Conservation (phyloP, 2,113 vertebrate species). For the Rostratula benghalensis region DNA sequence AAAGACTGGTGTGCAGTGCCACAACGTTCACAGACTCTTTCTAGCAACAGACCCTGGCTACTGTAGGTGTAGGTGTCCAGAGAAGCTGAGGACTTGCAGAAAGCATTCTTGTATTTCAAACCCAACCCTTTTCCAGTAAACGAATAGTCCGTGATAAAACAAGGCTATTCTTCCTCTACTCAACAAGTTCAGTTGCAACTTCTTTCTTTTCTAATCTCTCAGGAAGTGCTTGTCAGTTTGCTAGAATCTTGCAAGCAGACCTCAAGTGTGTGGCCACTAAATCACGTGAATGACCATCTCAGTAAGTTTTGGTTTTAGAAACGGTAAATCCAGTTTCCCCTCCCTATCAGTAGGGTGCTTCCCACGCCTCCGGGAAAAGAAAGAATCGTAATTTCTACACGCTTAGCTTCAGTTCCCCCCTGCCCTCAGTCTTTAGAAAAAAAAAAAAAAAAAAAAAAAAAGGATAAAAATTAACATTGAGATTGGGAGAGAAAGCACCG, state of each 20-base stretch:
- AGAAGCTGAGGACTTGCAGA: neutral
- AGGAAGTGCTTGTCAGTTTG: slow-evolving; percentile 3
- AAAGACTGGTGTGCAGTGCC: neutral
- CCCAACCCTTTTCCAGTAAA: neutral
- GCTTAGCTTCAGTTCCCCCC: neutral
- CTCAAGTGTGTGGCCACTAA: neutral
- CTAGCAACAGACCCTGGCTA: neutral
- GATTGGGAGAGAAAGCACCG: neutral
- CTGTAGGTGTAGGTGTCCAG: neutral
- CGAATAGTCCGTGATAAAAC: neutral
- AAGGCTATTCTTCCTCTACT: neutral
- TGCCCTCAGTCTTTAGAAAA: neutral
- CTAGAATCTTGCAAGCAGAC: neutral
- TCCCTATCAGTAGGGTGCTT: neutral
- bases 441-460: too few relatives aligned
- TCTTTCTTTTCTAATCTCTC: neutral
- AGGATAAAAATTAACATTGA: neutral
- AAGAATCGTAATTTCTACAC: neutral
- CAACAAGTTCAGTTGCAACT: neutral
- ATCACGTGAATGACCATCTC: neutral
- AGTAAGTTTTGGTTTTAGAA: neutral
- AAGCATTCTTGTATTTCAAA: neutral
- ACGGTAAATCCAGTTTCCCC: neutral
- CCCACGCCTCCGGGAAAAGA: neutral
- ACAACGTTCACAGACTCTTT: neutral